phyloP scores from a whole-genome alignment of 2,113 vertebrate genomes.

The Tonatia bakeri region DNA sequence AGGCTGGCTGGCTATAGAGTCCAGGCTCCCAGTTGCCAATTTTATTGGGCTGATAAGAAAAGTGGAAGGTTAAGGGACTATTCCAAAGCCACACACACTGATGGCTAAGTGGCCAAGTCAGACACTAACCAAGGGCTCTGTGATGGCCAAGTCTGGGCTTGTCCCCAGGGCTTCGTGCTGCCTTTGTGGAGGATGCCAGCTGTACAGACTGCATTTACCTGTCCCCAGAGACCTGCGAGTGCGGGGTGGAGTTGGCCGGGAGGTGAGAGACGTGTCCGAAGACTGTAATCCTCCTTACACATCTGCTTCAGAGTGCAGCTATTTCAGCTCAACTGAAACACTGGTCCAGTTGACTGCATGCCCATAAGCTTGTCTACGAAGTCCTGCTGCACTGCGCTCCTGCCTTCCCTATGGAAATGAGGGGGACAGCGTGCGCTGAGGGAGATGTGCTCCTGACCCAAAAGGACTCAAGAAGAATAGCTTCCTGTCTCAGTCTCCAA shows the following conservation, averaged over 20 bases:
- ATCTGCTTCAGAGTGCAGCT: not conserved
- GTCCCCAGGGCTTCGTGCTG: not conserved
- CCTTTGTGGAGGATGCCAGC: not conserved
- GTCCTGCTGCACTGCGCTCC: not conserved
- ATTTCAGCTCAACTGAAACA: not conserved
- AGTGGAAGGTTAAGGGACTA: not conserved
- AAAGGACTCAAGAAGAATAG: not conserved
- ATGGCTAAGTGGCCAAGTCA: not conserved
- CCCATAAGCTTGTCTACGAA: not conserved
- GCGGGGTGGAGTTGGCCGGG: not conserved
- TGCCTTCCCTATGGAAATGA: not conserved
- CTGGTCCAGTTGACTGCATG: rapidly evolving
- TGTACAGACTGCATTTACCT: too few relatives aligned
- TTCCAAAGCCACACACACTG: not conserved
- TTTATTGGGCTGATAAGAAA: not conserved
- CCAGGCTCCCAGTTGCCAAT: not conserved
- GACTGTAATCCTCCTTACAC: not conserved
- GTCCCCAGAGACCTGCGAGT: not conserved
- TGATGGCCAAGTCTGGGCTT: not conserved
- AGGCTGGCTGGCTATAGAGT: not conserved
- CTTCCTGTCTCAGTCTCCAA: not conserved
- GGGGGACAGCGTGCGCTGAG: not conserved
- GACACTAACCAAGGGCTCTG: not conserved
- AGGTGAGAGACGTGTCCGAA: rapidly evolving
- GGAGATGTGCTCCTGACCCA: not conserved